These are phyloP conservation scores for Toxonevra muliebris DNA, from an alignment of 2,888 invertebrate genomes.

Conservation along the genomic window DNA sequence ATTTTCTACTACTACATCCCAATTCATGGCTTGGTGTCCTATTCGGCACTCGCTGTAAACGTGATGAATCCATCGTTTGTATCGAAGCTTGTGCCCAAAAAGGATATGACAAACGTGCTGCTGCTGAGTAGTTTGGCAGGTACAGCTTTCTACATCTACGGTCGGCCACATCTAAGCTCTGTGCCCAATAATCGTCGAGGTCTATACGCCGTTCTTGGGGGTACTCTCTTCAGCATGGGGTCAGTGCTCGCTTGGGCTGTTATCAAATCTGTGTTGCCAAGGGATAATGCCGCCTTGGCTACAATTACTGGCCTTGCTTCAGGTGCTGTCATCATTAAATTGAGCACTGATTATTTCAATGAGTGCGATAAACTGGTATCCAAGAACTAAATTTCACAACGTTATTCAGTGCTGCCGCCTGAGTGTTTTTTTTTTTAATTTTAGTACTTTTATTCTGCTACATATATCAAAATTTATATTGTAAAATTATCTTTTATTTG, in stretches of 20 bases:
- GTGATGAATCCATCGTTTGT: conserved; percentile 85
- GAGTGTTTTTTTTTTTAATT: no score
- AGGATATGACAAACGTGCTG: conserved; percentile 83
- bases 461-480: no score
- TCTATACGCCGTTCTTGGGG: conserved; percentile 75
- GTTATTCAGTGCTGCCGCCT: no score
- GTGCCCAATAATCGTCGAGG: conserved; percentile 71
- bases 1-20: conserved; percentile 80
- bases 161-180: conserved; percentile 78
- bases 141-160: conserved; percentile 83
- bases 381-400: conserved; percentile 13
- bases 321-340: conserved; percentile 59
- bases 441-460: no score
- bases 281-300: conserved; percentile 53
- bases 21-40: conserved; percentile 77
- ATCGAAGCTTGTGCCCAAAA: conserved; percentile 69
- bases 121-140: conserved; percentile 84
- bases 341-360: conserved; percentile 61
- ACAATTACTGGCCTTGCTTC: conserved; percentile 59
- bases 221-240: conserved; percentile 87
- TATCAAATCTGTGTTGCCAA: conserved; percentile 75
- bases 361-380: conserved; percentile 57
- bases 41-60: conserved; percentile 81
- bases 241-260: conserved; percentile 91
- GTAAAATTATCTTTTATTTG: no score